A percentile compares a stretch with the other conserved stretches of the same genome.
Conservation (phyloP, 2,113 vertebrate genomes). For the Andinoacara biseriatus region DNA sequence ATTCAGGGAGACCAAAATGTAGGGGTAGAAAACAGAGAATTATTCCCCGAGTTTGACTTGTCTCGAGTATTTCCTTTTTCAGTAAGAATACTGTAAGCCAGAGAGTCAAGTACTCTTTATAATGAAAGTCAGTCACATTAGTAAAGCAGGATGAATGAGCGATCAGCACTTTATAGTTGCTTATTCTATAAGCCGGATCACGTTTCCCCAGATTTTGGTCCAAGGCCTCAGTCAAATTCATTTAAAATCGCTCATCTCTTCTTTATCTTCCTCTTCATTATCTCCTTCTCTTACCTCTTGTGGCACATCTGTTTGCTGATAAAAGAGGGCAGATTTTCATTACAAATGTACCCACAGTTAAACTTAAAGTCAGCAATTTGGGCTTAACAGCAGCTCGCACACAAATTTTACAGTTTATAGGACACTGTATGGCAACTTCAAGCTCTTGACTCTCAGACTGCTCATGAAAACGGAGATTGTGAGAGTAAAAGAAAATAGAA, state of each 20-base stretch:
- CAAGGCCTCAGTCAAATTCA: no score
- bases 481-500: constrained; percentile 40
- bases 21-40: constrained; percentile 46
- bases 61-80: constrained; percentile 30
- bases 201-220: background rate
- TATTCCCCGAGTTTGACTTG: constrained; percentile 42
- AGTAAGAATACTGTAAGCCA: background rate
- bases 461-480: constrained; percentile 52
- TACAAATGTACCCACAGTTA: constrained; percentile 32
- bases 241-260: background rate
- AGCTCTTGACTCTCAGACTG: constrained; percentile 9
- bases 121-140: background rate
- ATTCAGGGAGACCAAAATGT: constrained; percentile 43
- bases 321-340: constrained; percentile 22
- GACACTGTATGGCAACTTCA: background rate
- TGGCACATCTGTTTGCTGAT: constrained; percentile 43
- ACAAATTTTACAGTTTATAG: background rate
- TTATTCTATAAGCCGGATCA: background rate
- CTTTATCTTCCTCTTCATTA: background rate
- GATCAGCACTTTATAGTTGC: background rate
- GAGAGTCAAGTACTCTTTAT: background rate
- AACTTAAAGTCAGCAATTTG: constrained; percentile 9
- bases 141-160: background rate
- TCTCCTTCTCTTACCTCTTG: background rate
- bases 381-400: constrained; percentile 8